Conservation (phyloP, 2,113 vertebrate genomes). For the Neomonachus schauinslandi region DNA sequence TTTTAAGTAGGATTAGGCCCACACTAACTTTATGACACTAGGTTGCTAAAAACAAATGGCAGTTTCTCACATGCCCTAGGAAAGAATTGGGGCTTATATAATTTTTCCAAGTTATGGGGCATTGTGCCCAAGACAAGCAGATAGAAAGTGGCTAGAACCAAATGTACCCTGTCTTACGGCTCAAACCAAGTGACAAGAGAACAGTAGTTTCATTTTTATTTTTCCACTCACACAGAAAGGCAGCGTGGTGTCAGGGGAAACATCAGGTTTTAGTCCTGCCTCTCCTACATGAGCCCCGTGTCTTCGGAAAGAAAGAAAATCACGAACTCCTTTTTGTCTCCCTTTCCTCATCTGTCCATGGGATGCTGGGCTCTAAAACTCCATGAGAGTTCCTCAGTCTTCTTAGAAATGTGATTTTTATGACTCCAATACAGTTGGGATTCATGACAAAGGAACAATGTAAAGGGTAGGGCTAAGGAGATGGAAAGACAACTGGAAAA, state of each 20-base stretch:
- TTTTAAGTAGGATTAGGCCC: constrained; percentile 55
- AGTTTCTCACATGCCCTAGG: constrained; percentile 51
- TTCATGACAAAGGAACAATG: background rate
- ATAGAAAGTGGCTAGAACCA: background rate
- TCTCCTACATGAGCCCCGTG: background rate
- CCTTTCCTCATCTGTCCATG: background rate
- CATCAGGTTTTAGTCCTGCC: background rate
- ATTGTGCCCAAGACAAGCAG: background rate
- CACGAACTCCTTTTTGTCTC: background rate
- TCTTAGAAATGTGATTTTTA: constrained; percentile 15
- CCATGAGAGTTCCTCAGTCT: background rate
- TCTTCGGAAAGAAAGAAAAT: accelerated
- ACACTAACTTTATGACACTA: background rate
- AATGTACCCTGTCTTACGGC: background rate
- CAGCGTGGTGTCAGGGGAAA: background rate
- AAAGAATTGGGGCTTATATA: constrained; percentile 4
- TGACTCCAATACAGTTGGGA: background rate
- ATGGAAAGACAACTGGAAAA: constrained; percentile 3
- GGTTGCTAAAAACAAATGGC: constrained; percentile 43
- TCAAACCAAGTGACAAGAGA: background rate
- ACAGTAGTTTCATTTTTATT: background rate
- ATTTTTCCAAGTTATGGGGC: constrained; percentile 50
- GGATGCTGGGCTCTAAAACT: background rate
- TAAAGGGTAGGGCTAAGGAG: background rate
- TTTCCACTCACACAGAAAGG: background rate